phyloP scores from a whole-genome alignment of 2,888 invertebrate species.

The Oeneis ivallda region DNA sequence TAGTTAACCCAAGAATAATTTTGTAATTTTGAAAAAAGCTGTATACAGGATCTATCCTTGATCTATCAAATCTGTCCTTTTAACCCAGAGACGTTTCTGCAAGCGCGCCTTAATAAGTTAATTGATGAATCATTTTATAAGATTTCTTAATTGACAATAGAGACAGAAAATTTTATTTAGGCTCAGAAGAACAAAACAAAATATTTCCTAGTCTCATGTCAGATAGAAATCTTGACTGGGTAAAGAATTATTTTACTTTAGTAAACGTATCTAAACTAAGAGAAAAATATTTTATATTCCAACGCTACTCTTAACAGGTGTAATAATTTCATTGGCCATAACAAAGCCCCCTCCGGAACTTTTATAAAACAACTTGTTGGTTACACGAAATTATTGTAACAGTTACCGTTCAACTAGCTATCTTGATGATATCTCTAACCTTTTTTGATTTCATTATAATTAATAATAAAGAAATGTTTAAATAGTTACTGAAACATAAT shows the following conservation, averaged over 20 bases:
- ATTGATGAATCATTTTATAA: too few relatives aligned
- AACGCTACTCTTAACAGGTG: constrained; percentile 46
- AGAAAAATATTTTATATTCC: constrained; percentile 2
- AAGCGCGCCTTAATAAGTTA: too few relatives aligned
- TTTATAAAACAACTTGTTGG: constrained; percentile 20
- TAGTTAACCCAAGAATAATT: too few relatives aligned
- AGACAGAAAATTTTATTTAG: too few relatives aligned
- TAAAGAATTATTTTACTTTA: neutral
- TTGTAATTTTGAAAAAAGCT: too few relatives aligned
- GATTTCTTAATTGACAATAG: too few relatives aligned
- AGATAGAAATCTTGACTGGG: neutral
- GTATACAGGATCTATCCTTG: too few relatives aligned
- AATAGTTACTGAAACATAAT: too few relatives aligned
- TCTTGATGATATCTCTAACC: neutral
- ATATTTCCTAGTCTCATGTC: neutral
- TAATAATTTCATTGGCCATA: constrained; percentile 56
- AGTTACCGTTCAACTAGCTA: neutral
- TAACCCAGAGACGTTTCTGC: too few relatives aligned
- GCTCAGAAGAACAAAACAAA: too few relatives aligned
- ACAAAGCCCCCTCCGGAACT: constrained; percentile 34
- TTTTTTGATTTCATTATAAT: neutral
- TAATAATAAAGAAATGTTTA: too few relatives aligned
- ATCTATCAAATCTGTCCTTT: too few relatives aligned
- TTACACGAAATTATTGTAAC: constrained; percentile 12
- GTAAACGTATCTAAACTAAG: neutral